phyloP scores from a whole-genome alignment of 2,888 invertebrate species.

The Eristalis intricaria region DNA sequence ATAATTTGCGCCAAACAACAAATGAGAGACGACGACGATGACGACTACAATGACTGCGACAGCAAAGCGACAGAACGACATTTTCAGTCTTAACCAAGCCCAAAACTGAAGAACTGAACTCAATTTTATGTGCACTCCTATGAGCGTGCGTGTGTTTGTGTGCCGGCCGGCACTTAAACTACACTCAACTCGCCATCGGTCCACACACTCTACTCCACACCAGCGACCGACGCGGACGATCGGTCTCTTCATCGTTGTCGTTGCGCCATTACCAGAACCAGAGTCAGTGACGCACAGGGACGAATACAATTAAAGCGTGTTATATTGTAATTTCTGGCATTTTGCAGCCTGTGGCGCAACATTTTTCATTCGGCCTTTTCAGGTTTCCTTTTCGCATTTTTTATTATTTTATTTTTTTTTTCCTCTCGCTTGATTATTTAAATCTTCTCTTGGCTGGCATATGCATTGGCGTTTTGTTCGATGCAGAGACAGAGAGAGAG shows the following conservation, averaged over 20 bases:
- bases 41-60: too few relatives aligned
- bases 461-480: background rate
- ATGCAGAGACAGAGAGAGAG: too few relatives aligned
- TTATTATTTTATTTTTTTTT: too few relatives aligned
- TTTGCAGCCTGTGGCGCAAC: constrained; percentile 19
- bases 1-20: constrained; percentile 51
- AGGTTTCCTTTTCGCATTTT: background rate
- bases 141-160: too few relatives aligned
- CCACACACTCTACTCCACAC: too few relatives aligned
- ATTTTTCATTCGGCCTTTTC: constrained; percentile 7
- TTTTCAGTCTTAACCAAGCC: too few relatives aligned
- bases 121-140: too few relatives aligned
- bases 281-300: constrained; percentile 26
- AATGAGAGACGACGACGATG: constrained; percentile 12
- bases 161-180: background rate
- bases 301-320: constrained; percentile 49
- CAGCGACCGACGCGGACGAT: too few relatives aligned
- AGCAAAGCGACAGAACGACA: constrained; percentile 1
- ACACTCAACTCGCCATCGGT: too few relatives aligned
- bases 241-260: background rate
- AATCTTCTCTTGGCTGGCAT: background rate
- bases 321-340: constrained; percentile 55
- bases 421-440: background rate
- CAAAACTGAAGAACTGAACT: too few relatives aligned
- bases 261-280: background rate